Percentiles rank a stretch among this genome's conserved stretches.
Evolutionary conservation across 2,888 invertebrate species (phyloP).

Genomic region (Hypercompe scribonia): DNA sequence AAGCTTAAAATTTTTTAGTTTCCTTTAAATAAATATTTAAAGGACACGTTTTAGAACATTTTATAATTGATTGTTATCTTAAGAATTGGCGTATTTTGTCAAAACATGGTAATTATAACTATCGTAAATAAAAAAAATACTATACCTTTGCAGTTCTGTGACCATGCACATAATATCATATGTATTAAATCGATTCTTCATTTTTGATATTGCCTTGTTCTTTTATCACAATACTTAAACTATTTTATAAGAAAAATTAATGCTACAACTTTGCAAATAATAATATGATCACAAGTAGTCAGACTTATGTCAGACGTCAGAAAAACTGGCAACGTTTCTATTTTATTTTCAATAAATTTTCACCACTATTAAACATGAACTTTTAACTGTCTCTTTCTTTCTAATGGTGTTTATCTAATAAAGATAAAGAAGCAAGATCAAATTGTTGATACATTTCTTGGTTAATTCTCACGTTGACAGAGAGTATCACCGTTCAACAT

Average conservation of each 20-base stretch:
- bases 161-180: conserved; percentile 96
- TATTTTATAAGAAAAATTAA: conserved; percentile 15
- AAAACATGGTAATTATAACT: neutral
- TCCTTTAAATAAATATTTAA: neutral
- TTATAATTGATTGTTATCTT: neutral
- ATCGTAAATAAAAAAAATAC: neutral
- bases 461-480: neutral
- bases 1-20: too few relatives aligned
- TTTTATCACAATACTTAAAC: conserved; percentile 25
- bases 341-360: neutral
- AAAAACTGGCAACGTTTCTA: neutral
- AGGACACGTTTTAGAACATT: neutral
- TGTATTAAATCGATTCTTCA: conserved; percentile 98
- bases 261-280: neutral
- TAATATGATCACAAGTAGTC: neutral
- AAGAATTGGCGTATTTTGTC: neutral
- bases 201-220: conserved; percentile 69
- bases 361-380: neutral
- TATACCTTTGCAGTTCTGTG: conserved; percentile 93
- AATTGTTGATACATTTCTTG: neutral
- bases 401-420: neutral
- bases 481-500: neutral
- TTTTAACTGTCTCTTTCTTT: neutral
- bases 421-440: neutral
- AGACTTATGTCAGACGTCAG: neutral